phyloP scores from a whole-genome alignment of 2,797 vertebrate species.

The Cichlasoma orientale region DNA sequence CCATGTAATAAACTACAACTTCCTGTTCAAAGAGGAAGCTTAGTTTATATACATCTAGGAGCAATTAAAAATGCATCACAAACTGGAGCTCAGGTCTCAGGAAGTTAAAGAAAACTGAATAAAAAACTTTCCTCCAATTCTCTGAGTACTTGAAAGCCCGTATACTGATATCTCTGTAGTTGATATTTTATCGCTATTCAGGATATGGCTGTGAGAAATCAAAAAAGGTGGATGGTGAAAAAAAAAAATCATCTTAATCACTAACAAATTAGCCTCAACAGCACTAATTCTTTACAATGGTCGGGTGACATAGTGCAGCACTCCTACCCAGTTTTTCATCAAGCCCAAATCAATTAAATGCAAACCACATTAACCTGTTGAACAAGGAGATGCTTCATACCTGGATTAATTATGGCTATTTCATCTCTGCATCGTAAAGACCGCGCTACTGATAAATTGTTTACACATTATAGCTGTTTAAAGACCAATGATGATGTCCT shows the following conservation, averaged over 20 bases:
- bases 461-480: constrained; percentile 35
- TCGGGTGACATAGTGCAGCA: not conserved
- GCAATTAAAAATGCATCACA: no score
- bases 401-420: constrained; percentile 48
- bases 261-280: not conserved
- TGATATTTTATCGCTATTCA: not conserved
- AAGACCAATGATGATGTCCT: constrained; percentile 49
- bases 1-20: no score
- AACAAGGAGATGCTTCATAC: constrained; percentile 17
- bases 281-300: not conserved
- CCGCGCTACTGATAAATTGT: constrained; percentile 38
- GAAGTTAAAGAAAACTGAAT: no score
- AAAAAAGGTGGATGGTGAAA: not conserved
- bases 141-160: not conserved
- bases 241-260: not conserved
- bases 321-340: not conserved
- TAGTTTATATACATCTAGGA: no score
- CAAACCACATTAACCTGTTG: constrained; percentile 39
- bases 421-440: constrained; percentile 36
- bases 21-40: no score
- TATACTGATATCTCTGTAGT: not conserved
- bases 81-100: no score
- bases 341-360: constrained; percentile 11
- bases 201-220: not conserved
- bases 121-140: not conserved